These are phyloP conservation scores for Gobio occitaniae DNA, from an alignment of 2,797 vertebrate genomes.

Conservation along the genomic window DNA sequence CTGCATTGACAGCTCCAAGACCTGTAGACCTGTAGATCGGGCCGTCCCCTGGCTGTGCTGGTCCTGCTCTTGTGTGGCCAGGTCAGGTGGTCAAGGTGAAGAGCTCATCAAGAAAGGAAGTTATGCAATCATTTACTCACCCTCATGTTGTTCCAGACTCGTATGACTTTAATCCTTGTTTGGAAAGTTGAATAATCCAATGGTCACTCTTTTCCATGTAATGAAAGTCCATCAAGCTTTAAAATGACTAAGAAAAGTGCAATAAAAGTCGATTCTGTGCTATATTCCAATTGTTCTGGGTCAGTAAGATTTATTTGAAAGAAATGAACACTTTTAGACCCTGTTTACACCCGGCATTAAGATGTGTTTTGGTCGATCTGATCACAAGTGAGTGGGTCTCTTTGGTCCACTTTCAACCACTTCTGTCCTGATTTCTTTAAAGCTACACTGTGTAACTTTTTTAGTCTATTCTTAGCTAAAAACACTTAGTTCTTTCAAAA, in stretches of 20 bases:
- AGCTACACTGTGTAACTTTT: no score
- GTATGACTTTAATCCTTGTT: not conserved
- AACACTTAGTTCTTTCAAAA: no score
- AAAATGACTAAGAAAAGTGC: not conserved
- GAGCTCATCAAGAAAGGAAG: not conserved
- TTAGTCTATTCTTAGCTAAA: no score
- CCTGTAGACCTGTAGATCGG: constrained; percentile 30
- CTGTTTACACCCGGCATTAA: no score
- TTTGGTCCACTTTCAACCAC: no score
- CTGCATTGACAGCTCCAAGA: constrained; percentile 26
- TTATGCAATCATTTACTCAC: not conserved
- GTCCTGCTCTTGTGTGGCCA: constrained; percentile 3
- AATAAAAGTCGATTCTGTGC: no score
- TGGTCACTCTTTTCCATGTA: not conserved
- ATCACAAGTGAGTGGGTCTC: no score
- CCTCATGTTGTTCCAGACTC: not conserved
- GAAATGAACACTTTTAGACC: not conserved
- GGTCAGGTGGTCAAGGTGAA: not conserved
- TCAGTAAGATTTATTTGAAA: no score
- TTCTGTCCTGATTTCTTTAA: no score
- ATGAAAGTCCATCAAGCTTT: not conserved
- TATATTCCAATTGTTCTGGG: no score
- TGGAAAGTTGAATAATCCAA: not conserved
- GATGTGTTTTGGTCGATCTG: no score
- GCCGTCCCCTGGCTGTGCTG: not conserved